Conservation (phyloP, 1,140 invertebrate genomes). For the Carposina sasakii region DNA sequence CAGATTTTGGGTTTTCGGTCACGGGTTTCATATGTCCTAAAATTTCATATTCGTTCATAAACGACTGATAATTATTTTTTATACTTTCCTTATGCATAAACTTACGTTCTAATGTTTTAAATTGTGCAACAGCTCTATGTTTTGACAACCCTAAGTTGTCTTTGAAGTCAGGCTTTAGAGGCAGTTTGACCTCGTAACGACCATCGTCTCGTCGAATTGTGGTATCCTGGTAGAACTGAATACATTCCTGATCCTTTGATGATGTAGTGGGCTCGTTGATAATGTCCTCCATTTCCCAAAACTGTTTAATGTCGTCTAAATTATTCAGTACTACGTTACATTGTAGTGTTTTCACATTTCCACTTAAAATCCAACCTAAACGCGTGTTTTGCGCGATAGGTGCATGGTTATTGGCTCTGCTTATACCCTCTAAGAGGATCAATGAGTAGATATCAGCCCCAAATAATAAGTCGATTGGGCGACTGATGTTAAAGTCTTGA, state of each 20-base stretch:
- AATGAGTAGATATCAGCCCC: not conserved
- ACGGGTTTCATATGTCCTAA: not conserved
- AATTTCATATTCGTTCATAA: not conserved
- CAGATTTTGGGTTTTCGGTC: not conserved
- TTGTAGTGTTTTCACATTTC: not conserved
- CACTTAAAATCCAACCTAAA: not conserved
- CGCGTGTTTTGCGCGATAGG: not conserved
- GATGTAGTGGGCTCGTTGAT: not conserved
- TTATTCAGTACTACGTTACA: constrained; percentile 2
- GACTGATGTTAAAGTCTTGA: not conserved
- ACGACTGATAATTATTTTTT: not conserved
- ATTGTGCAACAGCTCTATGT: not conserved
- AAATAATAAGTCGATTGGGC: not conserved
- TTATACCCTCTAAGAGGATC: not conserved
- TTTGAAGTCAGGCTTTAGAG: not conserved
- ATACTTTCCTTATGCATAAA: not conserved
- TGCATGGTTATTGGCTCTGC: not conserved
- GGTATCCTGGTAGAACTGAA: not conserved
- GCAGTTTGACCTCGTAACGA: not conserved
- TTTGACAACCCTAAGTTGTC: not conserved
- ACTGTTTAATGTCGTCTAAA: not conserved
- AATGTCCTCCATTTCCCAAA: not conserved
- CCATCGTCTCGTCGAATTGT: not conserved
- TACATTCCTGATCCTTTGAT: not conserved
- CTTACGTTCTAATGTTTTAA: not conserved